Percentiles rank a stretch among this genome's conserved stretches.
These are phyloP conservation scores for Cladopsammia gracilis DNA, from an alignment of 64 coral and sea anemone genomes.

Conservation along the genomic window DNA sequence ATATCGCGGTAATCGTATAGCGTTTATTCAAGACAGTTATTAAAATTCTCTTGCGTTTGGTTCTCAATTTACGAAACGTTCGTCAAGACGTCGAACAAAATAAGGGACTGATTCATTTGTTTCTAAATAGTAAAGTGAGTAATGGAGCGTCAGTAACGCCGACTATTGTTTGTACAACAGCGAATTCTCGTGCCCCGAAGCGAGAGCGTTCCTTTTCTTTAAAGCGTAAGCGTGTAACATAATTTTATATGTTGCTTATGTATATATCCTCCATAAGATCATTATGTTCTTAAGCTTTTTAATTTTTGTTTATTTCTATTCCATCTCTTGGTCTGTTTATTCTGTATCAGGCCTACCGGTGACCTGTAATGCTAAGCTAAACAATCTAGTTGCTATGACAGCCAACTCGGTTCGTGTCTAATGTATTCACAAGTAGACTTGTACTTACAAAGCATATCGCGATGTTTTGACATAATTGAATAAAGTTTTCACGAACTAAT, in stretches of 20 bases:
- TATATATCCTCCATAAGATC: background rate
- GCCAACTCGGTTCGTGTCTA: background rate
- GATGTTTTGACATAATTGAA: background rate
- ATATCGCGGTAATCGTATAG: too few relatives aligned
- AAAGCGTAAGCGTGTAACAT: too few relatives aligned
- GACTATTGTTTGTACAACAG: constrained; percentile 16
- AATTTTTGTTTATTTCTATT: background rate
- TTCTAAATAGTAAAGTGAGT: background rate
- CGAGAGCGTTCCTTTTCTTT: background rate
- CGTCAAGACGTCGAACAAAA: too few relatives aligned
- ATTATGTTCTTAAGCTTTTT: too few relatives aligned
- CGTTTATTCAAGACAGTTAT: too few relatives aligned
- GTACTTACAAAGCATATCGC: background rate
- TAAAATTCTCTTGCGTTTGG: too few relatives aligned
- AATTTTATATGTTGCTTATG: background rate
- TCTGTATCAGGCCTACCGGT: background rate
- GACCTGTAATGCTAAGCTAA: background rate
- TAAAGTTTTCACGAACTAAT: too few relatives aligned
- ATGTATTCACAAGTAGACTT: background rate
- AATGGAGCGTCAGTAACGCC: constrained; percentile 32
- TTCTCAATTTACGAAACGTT: too few relatives aligned
- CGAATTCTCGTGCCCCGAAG: background rate
- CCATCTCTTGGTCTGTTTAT: background rate
- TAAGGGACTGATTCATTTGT: too few relatives aligned
- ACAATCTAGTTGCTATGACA: constrained; percentile 33